Evolutionary conservation across 2,888 invertebrate genomes (phyloP), one percentile per base, ranked within the genome.

Genomic region (Drosophila kokeensis): DNA sequence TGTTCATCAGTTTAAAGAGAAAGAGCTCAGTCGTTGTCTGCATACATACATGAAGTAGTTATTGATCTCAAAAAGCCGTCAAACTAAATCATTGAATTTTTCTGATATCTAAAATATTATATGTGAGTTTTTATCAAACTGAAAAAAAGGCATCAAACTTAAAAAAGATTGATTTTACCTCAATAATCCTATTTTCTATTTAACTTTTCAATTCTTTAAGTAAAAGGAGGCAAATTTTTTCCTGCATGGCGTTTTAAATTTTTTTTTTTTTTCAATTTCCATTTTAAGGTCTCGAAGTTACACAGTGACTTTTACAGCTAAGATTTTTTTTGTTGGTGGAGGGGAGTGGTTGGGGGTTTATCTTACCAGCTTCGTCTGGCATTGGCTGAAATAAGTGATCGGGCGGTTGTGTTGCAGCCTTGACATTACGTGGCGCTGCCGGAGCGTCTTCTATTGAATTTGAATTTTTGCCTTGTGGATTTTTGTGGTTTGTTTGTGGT

Each of bases 361-460:
- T 89, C 94, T 95, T 96, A 96, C 96, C 96, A 93, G 95, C 94
- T 94, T 95, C 95, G 92, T 95, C 95, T 91, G 96, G 95, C 93
- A 95, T 94, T 89, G 94, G 94, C 93, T 94, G 94, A 93, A 96
- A 95, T 92, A 94, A 94, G 93, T 94, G 94, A 93, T 95, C 92
- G 76, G 96, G 95, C 91, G 96, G 95, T 91, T 95, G 94, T 91
- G 95, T 94, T 82, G 95, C 94, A 90, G 94, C 92, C 91, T 93
- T 93, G 91, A 92, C 92, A 89, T 93, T 93, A 90, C 92, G 93
- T 89, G 93, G 93, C 90, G 92, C 92, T 90, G 92, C 92, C 89
- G 92, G 92, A 81, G 93, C 93, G 90, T 93, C 93, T 93, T 92
- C 90, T 92, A 88, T 90, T 89, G 91, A 90, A 90, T 90, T 91